Conservation (phyloP, 2,888 invertebrate genomes). For the Arge pagana region DNA sequence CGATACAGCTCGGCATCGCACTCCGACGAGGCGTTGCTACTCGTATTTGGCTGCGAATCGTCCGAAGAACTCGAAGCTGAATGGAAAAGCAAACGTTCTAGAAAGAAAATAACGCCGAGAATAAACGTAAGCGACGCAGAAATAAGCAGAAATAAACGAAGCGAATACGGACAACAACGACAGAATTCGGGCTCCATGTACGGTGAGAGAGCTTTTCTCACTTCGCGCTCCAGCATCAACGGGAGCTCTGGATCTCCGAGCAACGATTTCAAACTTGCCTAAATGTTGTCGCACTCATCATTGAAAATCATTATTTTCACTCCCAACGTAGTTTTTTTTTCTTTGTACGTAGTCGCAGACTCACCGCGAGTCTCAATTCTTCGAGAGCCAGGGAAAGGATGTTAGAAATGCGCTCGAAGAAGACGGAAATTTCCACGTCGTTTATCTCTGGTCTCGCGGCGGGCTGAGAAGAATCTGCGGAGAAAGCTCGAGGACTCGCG, state of each 20-base stretch:
- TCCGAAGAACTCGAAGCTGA: too few species aligned
- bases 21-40: too few species aligned
- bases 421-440: slow-evolving; percentile 14
- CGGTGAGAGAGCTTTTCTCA: too few species aligned
- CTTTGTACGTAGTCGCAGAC: neutral
- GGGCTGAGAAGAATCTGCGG: slow-evolving; percentile 1
- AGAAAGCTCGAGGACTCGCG: neutral
- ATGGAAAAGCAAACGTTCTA: neutral
- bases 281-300: neutral
- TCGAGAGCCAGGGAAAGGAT: slow-evolving; percentile 7
- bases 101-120: neutral
- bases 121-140: neutral
- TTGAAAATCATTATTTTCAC: neutral
- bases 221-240: slow-evolving; percentile 6
- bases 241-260: slow-evolving; percentile 11
- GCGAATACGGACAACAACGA: too few species aligned
- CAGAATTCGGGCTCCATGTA: too few species aligned
- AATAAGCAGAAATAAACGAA: too few species aligned
- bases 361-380: slow-evolving; percentile 15
- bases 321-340: too few species aligned
- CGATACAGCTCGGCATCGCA: too few species aligned
- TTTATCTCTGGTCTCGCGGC: slow-evolving; percentile 4
- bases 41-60: too few species aligned
- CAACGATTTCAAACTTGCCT: slow-evolving; percentile 9
- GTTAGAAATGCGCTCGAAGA: slow-evolving; percentile 12